phyloP scores from a whole-genome alignment of 1,140 invertebrate species.

The Drosophila bocqueti region DNA sequence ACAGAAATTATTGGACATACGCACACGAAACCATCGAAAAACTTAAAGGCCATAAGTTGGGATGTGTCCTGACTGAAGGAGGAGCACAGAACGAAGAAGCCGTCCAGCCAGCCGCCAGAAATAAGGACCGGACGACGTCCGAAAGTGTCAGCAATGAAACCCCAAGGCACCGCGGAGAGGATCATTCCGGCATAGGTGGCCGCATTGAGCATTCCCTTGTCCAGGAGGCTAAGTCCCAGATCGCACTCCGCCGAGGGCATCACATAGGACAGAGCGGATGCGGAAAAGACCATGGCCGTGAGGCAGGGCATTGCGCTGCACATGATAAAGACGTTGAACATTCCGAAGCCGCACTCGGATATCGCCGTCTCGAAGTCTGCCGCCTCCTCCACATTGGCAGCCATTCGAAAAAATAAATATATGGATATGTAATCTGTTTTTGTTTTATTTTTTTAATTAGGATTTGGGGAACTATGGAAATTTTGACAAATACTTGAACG shows the following conservation, averaged over 20 bases:
- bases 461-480: background rate
- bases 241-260: slow-evolving; percentile 90
- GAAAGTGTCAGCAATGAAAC: slow-evolving; percentile 91
- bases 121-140: slow-evolving; percentile 90
- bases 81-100: slow-evolving; percentile 88
- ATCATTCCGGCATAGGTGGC: slow-evolving; percentile 92
- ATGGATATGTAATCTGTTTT: background rate
- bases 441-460: background rate
- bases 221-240: slow-evolving; percentile 87
- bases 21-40: slow-evolving; percentile 91
- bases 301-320: slow-evolving; percentile 87
- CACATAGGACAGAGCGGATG: slow-evolving; percentile 88
- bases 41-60: slow-evolving; percentile 90
- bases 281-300: slow-evolving; percentile 88
- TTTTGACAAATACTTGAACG: slow-evolving; percentile 28
- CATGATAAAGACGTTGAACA: slow-evolving; percentile 88
- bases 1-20: background rate
- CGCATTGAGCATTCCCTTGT: slow-evolving; percentile 90
- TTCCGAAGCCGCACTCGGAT: slow-evolving; percentile 87
- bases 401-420: background rate
- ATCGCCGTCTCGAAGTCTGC: slow-evolving; percentile 88
- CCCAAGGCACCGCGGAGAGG: slow-evolving; percentile 92
- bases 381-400: slow-evolving; percentile 9
- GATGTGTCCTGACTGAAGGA: slow-evolving; percentile 89
- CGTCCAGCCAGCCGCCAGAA: slow-evolving; percentile 89